These are phyloP conservation scores for Platyscapa corneri DNA, from an alignment of 1,140 invertebrate species.

Conservation along the genomic window DNA sequence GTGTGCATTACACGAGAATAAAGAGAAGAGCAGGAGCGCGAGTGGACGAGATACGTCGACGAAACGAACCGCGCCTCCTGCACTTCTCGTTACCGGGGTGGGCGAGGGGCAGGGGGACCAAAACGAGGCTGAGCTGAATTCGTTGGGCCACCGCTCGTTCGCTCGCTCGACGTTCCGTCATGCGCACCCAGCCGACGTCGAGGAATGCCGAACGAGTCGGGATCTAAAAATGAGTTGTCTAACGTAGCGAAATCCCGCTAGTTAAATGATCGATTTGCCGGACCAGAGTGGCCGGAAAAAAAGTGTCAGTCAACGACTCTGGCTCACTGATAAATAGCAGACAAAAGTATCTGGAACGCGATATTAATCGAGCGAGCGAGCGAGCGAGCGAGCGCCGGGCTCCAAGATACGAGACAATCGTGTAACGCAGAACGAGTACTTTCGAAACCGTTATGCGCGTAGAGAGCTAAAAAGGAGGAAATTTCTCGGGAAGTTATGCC, in stretches of 20 bases:
- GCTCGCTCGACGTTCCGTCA: neutral
- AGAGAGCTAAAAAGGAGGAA: neutral
- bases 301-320: constrained; percentile 6
- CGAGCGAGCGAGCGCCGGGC: no score
- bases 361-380: constrained; percentile 18
- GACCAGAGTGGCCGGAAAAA: neutral
- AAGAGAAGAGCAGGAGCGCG: neutral
- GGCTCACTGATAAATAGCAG: neutral
- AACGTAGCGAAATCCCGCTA: neutral
- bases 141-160: no score
- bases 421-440: neutral
- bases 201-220: neutral
- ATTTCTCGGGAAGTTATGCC: constrained; percentile 8
- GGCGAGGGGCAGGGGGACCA: no score
- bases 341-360: constrained; percentile 1
- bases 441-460: constrained; percentile 4
- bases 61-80: no score
- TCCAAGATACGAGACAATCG: neutral
- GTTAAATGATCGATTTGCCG: constrained; percentile 4
- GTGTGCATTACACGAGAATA: neutral
- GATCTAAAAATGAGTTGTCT: neutral
- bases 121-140: no score
- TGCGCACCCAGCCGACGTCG: neutral
- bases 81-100: no score
- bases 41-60: no score